phyloP scores from a whole-genome alignment of 37 sponge, comb jelly and placozoan species.

The Tethya wilhelma region DNA sequence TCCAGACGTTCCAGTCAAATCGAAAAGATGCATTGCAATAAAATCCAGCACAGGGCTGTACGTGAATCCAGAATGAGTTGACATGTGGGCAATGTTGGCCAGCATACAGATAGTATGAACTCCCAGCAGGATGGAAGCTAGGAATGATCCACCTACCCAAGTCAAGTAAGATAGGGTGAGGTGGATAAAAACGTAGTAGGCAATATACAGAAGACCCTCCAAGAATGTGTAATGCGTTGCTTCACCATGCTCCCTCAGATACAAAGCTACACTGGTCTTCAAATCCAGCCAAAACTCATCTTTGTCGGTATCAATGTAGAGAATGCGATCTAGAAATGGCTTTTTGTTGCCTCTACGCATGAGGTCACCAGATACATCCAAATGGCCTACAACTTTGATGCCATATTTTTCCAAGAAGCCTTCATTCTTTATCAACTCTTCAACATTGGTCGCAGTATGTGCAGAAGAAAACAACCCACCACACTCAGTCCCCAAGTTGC shows the following conservation, averaged over 20 bases:
- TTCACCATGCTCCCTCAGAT: background rate
- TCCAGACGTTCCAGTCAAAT: too few relatives aligned
- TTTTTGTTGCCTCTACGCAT: background rate
- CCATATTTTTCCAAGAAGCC: background rate
- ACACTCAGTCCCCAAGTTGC: too few relatives aligned
- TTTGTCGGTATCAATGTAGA: slow-evolving; percentile 5
- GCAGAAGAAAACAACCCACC: slow-evolving; percentile 3
- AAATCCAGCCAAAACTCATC: slow-evolving; percentile 16
- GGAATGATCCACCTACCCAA: too few relatives aligned
- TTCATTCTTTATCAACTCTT: background rate
- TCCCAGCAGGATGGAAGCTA: too few relatives aligned
- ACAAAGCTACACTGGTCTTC: background rate
- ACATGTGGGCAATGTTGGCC: too few relatives aligned
- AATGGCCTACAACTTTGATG: background rate
- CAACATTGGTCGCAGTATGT: background rate
- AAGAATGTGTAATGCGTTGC: background rate
- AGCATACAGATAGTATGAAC: too few relatives aligned
- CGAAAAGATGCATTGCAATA: too few relatives aligned
- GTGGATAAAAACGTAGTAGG: too few relatives aligned
- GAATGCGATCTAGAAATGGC: slow-evolving; percentile 7
- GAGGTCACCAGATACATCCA: background rate
- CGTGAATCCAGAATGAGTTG: too few relatives aligned
- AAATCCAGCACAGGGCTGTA: too few relatives aligned
- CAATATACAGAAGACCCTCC: too few relatives aligned
- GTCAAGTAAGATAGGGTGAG: too few relatives aligned